Percentiles rank a stretch among this genome's conserved stretches.
phyloP scores from a whole-genome alignment of 2,797 vertebrate species.

The Luscinia megarhynchos region DNA sequence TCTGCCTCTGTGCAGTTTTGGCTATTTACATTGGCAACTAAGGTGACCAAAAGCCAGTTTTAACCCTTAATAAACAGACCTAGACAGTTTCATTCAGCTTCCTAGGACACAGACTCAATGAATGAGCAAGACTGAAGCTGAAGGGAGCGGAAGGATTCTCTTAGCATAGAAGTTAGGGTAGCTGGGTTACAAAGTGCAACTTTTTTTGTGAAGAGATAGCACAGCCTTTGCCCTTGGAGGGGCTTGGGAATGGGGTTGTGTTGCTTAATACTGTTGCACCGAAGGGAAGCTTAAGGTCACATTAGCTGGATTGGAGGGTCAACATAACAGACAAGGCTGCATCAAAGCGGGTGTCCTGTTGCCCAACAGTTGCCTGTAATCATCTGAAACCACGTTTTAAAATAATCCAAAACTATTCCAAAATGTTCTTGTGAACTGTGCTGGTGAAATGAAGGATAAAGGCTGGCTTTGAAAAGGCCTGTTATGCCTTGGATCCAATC shows the following conservation, averaged over 20 bases:
- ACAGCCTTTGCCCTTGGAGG: not conserved
- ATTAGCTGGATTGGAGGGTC: not conserved
- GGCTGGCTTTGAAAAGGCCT: not conserved
- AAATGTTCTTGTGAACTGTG: not conserved
- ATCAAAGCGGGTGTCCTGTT: not conserved
- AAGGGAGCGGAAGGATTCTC: not conserved
- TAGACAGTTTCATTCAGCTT: not conserved
- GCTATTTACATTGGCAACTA: not conserved
- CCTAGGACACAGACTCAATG: not conserved
- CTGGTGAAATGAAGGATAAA: not conserved
- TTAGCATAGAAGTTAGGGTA: not conserved
- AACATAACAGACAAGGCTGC: not conserved
- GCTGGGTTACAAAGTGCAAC: not conserved
- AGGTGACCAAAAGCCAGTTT: not conserved
- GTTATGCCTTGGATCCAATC: not conserved
- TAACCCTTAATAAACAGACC: not conserved
- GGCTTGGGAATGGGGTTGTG: accelerated
- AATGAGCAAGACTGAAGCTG: not conserved
- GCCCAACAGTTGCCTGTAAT: not conserved
- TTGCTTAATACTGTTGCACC: not conserved
- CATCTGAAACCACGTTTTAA: not conserved
- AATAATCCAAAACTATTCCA: not conserved
- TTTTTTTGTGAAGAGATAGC: not conserved
- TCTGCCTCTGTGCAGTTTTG: not conserved
- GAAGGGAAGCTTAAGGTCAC: not conserved